Base-by-base conservation (phyloP, 2,797 vertebrate genomes). In the Anomalospiza imberbis region DNA sequence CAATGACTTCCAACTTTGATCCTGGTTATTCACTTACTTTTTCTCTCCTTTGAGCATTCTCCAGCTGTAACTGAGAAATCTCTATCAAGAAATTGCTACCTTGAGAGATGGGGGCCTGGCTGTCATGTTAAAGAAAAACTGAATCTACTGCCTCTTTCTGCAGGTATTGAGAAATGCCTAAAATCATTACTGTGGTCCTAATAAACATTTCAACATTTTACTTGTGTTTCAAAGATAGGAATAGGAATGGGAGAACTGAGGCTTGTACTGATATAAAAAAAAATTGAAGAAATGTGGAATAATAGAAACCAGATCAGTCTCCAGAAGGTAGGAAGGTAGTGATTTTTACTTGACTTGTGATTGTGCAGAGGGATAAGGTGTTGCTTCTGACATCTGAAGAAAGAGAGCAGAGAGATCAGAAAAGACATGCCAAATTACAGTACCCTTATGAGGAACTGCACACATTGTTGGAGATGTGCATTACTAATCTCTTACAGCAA, bases 321-420 rank as follows among this genome's bases (percentile, higher is more conserved):
- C 54, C 57, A 78, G 40, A 79, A 89, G 26, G 38, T 22, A 88
- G 15, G 6, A 19, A 63, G 91, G 31, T 47, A 76, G 47, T 77
- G 68, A 44, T 75, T 96, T 91, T 88, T 36, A 83, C 32, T 66
- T 76, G 26, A 28, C 40, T 88, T 77, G 66, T 95, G 57, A 74
- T 6, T 89, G 38, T 86, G 45, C 74, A 10, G 24, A 38, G 21
- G 42, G 22, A 54, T 85, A 72, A 38, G 45, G 28, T 72, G 25
- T 28, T 50, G n/a, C 51, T 83, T 89, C 74, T 92, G 65, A 55
- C 20, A 65, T 22, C 42, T 51, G 18, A 68, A 51, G 45, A 79
- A 83, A 34, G 26, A 36, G 25, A 81, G 8, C 1, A 3, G 45
- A 61, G 54, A 74, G 10, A 65, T 31, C 38, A 66, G 22, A 76